Percentiles rank a stretch among this genome's conserved stretches.
Evolutionary conservation across 2,888 invertebrate genomes (phyloP).

Genomic region (Hoplodrina blanda): DNA sequence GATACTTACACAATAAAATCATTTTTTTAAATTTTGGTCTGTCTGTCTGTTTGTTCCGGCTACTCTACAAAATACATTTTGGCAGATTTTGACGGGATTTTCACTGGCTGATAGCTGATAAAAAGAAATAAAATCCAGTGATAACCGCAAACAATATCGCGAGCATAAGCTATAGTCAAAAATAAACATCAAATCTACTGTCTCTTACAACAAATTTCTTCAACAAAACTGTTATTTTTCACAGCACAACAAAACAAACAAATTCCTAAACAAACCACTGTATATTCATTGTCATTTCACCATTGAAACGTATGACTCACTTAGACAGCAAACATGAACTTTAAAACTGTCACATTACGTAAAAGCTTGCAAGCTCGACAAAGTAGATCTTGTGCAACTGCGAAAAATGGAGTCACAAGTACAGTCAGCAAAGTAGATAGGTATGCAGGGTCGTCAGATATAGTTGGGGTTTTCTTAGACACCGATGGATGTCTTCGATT

Average conservation of each 20-base stretch:
- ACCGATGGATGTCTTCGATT: no score
- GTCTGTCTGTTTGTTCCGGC: no score
- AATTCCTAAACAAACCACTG: slow-evolving; percentile 9
- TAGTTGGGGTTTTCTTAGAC: no score
- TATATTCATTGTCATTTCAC: slow-evolving; percentile 31
- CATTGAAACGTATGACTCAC: slow-evolving; percentile 51
- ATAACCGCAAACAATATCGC: no score
- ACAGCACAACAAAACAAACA: slow-evolving; percentile 9
- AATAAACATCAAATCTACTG: neutral
- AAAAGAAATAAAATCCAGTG: no score
- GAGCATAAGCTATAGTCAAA: neutral
- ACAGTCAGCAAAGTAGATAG: no score
- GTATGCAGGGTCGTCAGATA: no score
- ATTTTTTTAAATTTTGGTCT: no score
- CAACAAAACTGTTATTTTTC: slow-evolving; percentile 12
- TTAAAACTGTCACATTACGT: slow-evolving; percentile 50
- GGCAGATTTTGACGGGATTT: no score
- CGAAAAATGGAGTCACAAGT: slow-evolving; percentile 51
- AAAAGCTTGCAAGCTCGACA: slow-evolving; percentile 49
- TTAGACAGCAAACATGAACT: slow-evolving; percentile 44
- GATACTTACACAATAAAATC: no score
- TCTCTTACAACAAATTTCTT: neutral
- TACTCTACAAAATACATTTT: no score
- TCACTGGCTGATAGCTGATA: no score
- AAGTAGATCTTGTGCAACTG: slow-evolving; percentile 44